Conservation (phyloP, 2,797 vertebrate species). For the Anguilla pacifica region DNA sequence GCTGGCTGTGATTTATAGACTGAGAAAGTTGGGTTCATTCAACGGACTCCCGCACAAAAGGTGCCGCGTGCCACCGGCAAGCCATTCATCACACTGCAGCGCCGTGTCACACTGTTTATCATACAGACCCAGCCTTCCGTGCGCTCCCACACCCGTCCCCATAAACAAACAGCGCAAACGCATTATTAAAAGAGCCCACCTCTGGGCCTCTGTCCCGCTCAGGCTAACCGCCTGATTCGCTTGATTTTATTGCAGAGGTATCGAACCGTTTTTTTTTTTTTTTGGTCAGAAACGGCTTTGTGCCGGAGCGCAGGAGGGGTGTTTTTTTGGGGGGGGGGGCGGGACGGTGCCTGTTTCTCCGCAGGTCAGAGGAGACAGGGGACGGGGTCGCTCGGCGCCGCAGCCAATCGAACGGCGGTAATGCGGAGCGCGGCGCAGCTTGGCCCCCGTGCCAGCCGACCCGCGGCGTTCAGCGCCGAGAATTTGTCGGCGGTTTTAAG, state of each 20-base stretch:
- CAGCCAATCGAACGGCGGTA: neutral
- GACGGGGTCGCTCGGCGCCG: neutral
- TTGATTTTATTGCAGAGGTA: conserved; percentile 1
- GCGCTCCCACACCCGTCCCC: conserved; percentile 16
- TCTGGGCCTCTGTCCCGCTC: neutral
- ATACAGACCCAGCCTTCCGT: conserved; percentile 30
- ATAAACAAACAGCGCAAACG: conserved; percentile 29
- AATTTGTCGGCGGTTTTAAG: neutral
- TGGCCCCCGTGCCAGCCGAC: neutral
- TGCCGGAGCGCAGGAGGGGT: neutral
- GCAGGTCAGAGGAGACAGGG: conserved; percentile 2
- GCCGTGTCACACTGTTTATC: conserved; percentile 58
- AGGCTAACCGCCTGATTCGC: neutral
- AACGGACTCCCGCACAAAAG: conserved; percentile 50
- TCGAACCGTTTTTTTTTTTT: neutral
- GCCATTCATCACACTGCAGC: conserved; percentile 58
- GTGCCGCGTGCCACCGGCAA: conserved; percentile 51
- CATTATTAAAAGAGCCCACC: conserved; percentile 26
- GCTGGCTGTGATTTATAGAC: conserved; percentile 52
- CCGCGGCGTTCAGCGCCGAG: neutral
- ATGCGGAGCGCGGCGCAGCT: neutral
- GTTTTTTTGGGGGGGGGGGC: neutral
- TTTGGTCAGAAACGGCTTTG: neutral
- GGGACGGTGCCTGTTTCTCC: neutral
- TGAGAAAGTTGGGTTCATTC: conserved; percentile 52